These are phyloP conservation scores for Xyliphius kryptos DNA, from an alignment of 2,113 vertebrate species.

Conservation along the genomic window DNA sequence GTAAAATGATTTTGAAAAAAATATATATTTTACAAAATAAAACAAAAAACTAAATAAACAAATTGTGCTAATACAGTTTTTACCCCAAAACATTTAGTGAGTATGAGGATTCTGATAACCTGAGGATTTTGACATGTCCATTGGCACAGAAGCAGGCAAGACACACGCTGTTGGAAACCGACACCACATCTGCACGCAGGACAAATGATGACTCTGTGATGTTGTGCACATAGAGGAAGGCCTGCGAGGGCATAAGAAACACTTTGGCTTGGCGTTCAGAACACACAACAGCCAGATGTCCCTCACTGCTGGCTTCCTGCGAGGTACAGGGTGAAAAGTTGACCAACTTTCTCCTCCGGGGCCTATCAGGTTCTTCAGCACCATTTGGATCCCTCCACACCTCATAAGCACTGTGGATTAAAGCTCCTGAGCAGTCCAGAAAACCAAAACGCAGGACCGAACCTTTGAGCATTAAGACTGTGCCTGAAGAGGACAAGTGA, in stretches of 20 bases:
- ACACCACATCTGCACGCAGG: conserved; percentile 82
- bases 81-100: too few relatives aligned
- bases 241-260: conserved; percentile 93
- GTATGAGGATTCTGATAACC: too few relatives aligned
- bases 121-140: conserved; percentile 94
- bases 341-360: conserved; percentile 79
- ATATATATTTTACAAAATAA: too few relatives aligned
- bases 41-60: too few relatives aligned
- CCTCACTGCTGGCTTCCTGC: conserved; percentile 79
- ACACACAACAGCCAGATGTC: conserved; percentile 89
- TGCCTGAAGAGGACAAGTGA: too few relatives aligned
- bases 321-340: conserved; percentile 80
- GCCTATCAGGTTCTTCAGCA: conserved; percentile 77
- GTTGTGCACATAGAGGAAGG: conserved; percentile 90
- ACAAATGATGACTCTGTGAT: conserved; percentile 97
- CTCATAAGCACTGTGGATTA: conserved; percentile 83
- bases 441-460: conserved; percentile 82
- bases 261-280: conserved; percentile 98
- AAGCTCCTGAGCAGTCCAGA: conserved; percentile 76
- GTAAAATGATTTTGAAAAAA: too few relatives aligned
- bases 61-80: too few relatives aligned
- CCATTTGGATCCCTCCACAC: conserved; percentile 83
- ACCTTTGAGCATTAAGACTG: conserved; percentile 83
- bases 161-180: conserved; percentile 83
- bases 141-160: conserved; percentile 96